phyloP scores from a whole-genome alignment of 2,113 vertebrate species.

The Axis porcinus region DNA sequence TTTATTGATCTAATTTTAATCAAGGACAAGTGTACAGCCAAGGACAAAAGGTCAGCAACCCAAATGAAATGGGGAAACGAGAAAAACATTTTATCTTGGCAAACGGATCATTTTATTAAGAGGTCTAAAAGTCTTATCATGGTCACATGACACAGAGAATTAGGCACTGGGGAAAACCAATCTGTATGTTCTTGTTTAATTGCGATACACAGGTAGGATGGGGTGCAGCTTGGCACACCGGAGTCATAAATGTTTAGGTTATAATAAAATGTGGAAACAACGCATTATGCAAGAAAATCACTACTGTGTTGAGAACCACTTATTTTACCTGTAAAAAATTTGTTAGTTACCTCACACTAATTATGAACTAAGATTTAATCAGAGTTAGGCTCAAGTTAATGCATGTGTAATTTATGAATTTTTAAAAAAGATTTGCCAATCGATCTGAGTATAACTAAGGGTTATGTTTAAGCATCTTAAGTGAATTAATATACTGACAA shows the following conservation, averaged over 20 bases:
- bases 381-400: constrained; percentile 37
- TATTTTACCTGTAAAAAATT: constrained; percentile 31
- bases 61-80: neutral
- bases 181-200: neutral
- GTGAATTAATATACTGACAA: constrained; percentile 57
- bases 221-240: neutral
- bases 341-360: constrained; percentile 44
- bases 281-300: neutral
- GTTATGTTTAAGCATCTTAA: constrained; percentile 58
- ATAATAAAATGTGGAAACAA: neutral
- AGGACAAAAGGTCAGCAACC: neutral
- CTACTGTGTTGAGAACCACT: neutral
- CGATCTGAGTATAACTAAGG: constrained; percentile 54
- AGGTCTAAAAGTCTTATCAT: neutral
- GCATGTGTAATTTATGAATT: constrained; percentile 49
- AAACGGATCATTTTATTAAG: neutral
- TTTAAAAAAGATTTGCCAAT: constrained; percentile 35
- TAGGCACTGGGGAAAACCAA: neutral
- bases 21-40: neutral
- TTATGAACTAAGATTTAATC: constrained; percentile 64
- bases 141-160: neutral
- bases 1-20: constrained; percentile 54
- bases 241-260: neutral
- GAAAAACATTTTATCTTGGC: neutral
- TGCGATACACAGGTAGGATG: neutral